Evolutionary conservation across 2,797 vertebrate species (phyloP).

Genomic region (Fringilla coelebs): DNA sequence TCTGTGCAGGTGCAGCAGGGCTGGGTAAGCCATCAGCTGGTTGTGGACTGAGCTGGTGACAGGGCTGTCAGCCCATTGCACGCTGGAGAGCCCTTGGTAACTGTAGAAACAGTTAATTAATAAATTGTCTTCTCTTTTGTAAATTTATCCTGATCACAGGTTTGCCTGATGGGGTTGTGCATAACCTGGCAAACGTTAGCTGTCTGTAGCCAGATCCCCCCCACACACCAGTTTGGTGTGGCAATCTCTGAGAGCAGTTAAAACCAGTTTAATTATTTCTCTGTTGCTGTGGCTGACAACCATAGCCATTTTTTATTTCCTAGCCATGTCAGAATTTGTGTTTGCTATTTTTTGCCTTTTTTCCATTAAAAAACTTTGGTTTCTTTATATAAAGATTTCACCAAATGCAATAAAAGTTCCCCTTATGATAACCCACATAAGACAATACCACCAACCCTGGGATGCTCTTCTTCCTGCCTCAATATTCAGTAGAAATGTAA

Average conservation of each 20-base stretch:
- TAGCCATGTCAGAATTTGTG: not conserved
- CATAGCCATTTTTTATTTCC: not conserved
- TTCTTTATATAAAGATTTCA: not conserved
- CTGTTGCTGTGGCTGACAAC: not conserved
- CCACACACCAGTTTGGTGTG: not conserved
- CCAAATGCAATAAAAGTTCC: not conserved
- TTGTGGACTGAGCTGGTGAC: fast-evolving
- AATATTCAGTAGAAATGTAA: not conserved
- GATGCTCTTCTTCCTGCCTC: not conserved
- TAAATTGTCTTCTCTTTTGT: not conserved
- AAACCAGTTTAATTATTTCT: not conserved
- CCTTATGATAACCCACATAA: not conserved
- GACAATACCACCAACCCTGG: not conserved
- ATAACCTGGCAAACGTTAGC: fast-evolving
- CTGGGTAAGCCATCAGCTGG: not conserved
- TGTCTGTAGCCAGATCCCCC: not conserved
- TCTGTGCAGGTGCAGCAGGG: not conserved
- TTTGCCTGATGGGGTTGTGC: not conserved
- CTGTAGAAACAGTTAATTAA: not conserved
- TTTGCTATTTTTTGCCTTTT: not conserved
- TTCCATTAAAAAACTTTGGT: not conserved
- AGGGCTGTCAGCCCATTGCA: fast-evolving
- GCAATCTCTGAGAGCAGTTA: not conserved
- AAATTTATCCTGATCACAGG: not conserved
- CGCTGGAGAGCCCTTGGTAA: fast-evolving